Evolutionary conservation across 2,888 invertebrate species (phyloP).

Genomic region (Geotrupes spiniger): DNA sequence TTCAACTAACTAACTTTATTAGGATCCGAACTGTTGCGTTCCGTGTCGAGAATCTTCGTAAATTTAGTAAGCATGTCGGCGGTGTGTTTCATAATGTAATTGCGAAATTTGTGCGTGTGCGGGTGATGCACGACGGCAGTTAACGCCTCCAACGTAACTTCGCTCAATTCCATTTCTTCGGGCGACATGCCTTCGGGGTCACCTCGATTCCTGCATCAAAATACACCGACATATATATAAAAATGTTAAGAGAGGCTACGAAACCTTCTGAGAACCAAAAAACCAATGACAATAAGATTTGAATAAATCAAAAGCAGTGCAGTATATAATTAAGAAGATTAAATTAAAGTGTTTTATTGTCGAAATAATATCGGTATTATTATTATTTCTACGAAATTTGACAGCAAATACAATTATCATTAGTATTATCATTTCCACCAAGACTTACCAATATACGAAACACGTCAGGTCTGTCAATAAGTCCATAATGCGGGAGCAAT

Average conservation of each 20-base stretch:
- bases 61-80: constrained; percentile 60
- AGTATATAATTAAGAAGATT: too few relatives aligned
- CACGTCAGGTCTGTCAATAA: constrained; percentile 47
- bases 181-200: constrained; percentile 54
- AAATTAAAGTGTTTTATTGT: too few relatives aligned
- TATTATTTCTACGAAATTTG: too few relatives aligned
- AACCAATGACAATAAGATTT: too few relatives aligned
- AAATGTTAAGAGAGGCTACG: too few relatives aligned
- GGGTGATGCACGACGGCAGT: constrained; percentile 60
- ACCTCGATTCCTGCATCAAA: constrained; percentile 40
- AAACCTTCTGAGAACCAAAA: too few relatives aligned
- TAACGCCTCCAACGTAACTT: constrained; percentile 62
- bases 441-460: constrained; percentile 47
- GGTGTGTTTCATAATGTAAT: constrained; percentile 55
- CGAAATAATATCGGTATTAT: too few relatives aligned
- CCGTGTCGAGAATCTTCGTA: constrained; percentile 54
- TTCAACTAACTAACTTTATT: constrained; percentile 40
- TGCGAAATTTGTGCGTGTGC: constrained; percentile 57
- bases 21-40: constrained; percentile 44
- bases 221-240: not conserved
- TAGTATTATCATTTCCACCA: too few relatives aligned
- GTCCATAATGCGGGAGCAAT: constrained; percentile 42
- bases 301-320: too few relatives aligned
- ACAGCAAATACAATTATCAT: too few relatives aligned
- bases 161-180: constrained; percentile 59